phyloP scores from a whole-genome alignment of 2,113 vertebrate genomes.

The Corythoichthys haematopterus region DNA sequence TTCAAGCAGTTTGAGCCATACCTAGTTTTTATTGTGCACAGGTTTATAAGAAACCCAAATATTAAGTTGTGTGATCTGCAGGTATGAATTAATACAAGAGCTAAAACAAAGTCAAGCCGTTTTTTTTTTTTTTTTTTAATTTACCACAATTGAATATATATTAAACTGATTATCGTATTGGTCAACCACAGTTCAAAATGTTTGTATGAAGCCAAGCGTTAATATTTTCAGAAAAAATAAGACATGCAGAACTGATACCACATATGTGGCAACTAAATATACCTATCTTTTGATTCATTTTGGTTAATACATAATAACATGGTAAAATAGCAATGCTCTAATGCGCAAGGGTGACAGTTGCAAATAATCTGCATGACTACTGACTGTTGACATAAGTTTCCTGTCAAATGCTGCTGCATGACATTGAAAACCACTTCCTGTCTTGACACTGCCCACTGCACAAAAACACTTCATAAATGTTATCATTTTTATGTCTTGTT shows the following conservation, averaged over 20 bases:
- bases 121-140: no score
- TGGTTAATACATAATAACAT: neutral
- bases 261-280: neutral
- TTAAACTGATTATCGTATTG: neutral
- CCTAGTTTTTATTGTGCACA: neutral
- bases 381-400: slow-evolving; percentile 58
- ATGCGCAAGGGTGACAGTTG: neutral
- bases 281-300: neutral
- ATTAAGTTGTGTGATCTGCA: neutral
- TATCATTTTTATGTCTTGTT: no score
- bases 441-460: slow-evolving; percentile 18
- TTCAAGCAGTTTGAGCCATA: neutral
- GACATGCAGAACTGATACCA: neutral
- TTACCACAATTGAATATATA: neutral
- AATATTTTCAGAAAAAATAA: neutral
- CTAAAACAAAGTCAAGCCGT: neutral
- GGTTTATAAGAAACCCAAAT: neutral
- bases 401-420: slow-evolving; percentile 32
- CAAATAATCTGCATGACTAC: slow-evolving; percentile 11
- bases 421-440: slow-evolving; percentile 63
- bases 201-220: neutral
- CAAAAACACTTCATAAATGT: neutral
- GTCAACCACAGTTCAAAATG: neutral
- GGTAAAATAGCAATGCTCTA: neutral
- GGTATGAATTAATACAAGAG: neutral